These are phyloP conservation scores for Thamnaconus septentrionalis DNA, from an alignment of 2,113 vertebrate genomes.

Conservation along the genomic window DNA sequence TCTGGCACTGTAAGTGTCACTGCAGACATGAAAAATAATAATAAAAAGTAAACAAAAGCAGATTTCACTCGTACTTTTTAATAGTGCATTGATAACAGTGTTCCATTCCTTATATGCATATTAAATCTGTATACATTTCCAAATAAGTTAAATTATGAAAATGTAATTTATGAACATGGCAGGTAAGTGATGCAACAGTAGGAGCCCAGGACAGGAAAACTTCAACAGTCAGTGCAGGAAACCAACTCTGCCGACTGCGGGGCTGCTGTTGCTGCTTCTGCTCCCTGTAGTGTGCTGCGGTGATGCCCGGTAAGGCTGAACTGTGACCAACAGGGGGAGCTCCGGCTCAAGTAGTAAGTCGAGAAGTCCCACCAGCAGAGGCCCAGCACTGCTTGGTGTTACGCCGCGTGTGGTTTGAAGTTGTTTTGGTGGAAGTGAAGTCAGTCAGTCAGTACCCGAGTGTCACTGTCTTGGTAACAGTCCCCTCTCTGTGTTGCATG, in stretches of 20 bases:
- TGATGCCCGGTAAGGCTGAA: no score
- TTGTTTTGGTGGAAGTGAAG: background rate
- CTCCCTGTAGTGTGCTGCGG: background rate
- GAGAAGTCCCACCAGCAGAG: no score
- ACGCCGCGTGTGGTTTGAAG: slow-evolving; percentile 7
- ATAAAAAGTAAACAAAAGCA: background rate
- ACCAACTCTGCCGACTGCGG: no score
- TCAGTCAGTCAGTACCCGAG: background rate
- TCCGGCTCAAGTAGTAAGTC: no score
- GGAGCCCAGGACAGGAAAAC: no score
- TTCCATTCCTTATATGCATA: slow-evolving; percentile 30
- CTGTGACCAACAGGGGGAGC: no score
- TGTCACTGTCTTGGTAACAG: slow-evolving; percentile 37
- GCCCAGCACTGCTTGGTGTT: no score
- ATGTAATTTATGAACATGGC: slow-evolving; percentile 20
- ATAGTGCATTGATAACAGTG: slow-evolving; percentile 43
- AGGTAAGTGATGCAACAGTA: background rate
- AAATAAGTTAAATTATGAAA: slow-evolving; percentile 56
- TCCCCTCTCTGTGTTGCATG: slow-evolving; percentile 2
- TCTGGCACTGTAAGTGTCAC: no score
- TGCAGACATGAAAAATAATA: no score
- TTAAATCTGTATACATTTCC: slow-evolving; percentile 45
- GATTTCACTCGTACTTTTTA: slow-evolving; percentile 51
- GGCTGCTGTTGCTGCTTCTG: no score
- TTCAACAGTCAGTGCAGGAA: no score